Evolutionary conservation across 2,888 invertebrate species (phyloP).

Genomic region (Synergus gifuensis): DNA sequence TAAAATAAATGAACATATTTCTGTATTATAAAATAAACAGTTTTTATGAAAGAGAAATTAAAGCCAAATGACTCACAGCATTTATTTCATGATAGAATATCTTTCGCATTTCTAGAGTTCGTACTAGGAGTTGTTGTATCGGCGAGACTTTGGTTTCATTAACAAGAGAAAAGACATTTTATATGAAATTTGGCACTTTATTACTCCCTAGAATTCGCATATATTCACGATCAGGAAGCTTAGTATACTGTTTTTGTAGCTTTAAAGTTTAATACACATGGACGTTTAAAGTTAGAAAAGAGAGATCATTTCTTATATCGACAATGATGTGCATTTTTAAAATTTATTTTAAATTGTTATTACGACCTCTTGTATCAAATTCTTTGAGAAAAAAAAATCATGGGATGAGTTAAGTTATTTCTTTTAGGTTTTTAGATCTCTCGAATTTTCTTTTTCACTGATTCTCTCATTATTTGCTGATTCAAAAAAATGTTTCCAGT

Average conservation of each 20-base stretch:
- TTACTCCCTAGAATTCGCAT: slow-evolving; percentile 43
- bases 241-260: background rate
- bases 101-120: too few relatives aligned
- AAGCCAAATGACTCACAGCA: slow-evolving; percentile 16
- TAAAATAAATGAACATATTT: background rate
- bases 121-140: too few relatives aligned
- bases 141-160: too few relatives aligned
- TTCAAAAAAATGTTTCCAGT: slow-evolving; percentile 6
- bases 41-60: background rate
- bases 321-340: background rate
- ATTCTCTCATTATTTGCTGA: background rate
- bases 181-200: slow-evolving; percentile 65
- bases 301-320: background rate
- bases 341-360: background rate
- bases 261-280: background rate
- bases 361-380: background rate
- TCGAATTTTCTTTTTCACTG: background rate
- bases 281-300: background rate
- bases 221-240: slow-evolving; percentile 28
- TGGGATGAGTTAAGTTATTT: background rate
- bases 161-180: slow-evolving; percentile 62
- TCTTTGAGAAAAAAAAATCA: too few relatives aligned
- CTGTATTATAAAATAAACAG: background rate
- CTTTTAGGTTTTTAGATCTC: background rate
- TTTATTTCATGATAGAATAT: too few relatives aligned